A percentile compares a stretch with the other conserved stretches of the same genome.
These are phyloP conservation scores for Fragum fragum DNA, from an alignment of 2,888 invertebrate species.

Conservation along the genomic window DNA sequence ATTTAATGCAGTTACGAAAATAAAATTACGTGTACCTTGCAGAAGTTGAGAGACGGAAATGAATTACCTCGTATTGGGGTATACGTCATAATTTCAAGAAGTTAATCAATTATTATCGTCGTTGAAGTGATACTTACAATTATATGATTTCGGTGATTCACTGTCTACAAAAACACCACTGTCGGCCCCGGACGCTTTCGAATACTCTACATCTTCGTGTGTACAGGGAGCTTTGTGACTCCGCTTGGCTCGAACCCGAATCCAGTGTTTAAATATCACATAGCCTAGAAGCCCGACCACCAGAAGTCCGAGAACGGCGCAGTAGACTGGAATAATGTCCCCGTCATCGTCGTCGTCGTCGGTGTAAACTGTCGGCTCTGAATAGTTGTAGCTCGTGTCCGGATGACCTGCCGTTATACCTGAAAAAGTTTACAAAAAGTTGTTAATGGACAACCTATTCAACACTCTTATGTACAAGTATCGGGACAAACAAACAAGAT, in stretches of 20 bases:
- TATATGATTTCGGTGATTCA: conserved; percentile 72
- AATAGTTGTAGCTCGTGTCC: conserved; percentile 30
- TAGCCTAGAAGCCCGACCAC: conserved; percentile 84
- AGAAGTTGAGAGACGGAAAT: too few species aligned
- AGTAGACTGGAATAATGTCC: conserved; percentile 85
- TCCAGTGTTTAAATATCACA: conserved; percentile 84
- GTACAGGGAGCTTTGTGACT: conserved; percentile 70
- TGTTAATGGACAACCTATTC: too few species aligned
- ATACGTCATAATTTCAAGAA: too few species aligned
- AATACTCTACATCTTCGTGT: conserved; percentile 80
- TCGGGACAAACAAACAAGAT: too few species aligned
- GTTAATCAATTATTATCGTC: too few species aligned
- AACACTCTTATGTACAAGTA: too few species aligned
- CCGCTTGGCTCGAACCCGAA: conserved; percentile 73
- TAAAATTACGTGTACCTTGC: too few species aligned
- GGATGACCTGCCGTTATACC: conserved; percentile 50
- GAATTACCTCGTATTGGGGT: too few species aligned
- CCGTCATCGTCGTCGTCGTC: conserved; percentile 65
- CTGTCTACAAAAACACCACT: conserved; percentile 81
- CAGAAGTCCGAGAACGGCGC: conserved; percentile 83
- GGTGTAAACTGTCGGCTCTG: conserved; percentile 42
- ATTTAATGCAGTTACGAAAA: too few species aligned
- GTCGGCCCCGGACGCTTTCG: conserved; percentile 78
- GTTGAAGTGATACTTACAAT: conserved; percentile 71
- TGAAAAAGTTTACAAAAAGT: conserved; percentile 26